Percentiles rank a stretch among this genome's conserved stretches.
These are phyloP conservation scores for Chloroclysta siterata DNA, from an alignment of 2,888 invertebrate species.

Conservation along the genomic window DNA sequence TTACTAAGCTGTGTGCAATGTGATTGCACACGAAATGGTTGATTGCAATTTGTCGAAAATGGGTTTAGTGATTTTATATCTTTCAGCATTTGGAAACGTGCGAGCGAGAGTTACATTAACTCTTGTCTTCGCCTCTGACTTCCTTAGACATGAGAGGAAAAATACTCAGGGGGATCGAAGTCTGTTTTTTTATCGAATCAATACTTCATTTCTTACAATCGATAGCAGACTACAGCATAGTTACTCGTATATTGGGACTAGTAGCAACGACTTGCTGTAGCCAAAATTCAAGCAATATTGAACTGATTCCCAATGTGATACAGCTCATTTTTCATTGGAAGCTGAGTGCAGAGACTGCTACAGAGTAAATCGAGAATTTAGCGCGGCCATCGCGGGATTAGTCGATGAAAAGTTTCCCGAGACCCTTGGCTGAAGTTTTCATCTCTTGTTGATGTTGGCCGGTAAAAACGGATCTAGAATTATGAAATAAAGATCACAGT, in stretches of 20 bases:
- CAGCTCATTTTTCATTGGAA: slow-evolving; percentile 10
- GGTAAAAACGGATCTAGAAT: slow-evolving; percentile 17
- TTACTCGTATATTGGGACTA: background rate
- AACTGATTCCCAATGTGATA: background rate
- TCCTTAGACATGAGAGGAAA: no score
- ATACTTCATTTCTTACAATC: background rate
- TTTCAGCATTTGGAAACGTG: no score
- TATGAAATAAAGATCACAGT: slow-evolving; percentile 8
- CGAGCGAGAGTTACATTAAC: no score
- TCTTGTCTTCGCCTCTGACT: no score
- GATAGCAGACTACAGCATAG: background rate
- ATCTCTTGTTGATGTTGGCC: slow-evolving; percentile 73
- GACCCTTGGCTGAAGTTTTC: slow-evolving; percentile 69
- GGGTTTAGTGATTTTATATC: no score
- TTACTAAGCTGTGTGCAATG: no score
- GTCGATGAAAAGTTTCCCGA: slow-evolving; percentile 69
- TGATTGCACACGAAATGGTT: no score
- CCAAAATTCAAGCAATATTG: background rate
- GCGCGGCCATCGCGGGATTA: slow-evolving; percentile 74
- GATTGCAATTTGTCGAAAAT: no score
- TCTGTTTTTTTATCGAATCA: background rate
- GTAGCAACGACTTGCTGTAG: background rate
- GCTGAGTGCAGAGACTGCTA: slow-evolving; percentile 47
- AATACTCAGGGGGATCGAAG: no score
- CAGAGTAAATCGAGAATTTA: slow-evolving; percentile 81